A percentile compares a stretch with the other conserved stretches of the same genome.
These are phyloP conservation scores for Papilio dardanus DNA, from an alignment of 1,140 invertebrate genomes.

Conservation along the genomic window DNA sequence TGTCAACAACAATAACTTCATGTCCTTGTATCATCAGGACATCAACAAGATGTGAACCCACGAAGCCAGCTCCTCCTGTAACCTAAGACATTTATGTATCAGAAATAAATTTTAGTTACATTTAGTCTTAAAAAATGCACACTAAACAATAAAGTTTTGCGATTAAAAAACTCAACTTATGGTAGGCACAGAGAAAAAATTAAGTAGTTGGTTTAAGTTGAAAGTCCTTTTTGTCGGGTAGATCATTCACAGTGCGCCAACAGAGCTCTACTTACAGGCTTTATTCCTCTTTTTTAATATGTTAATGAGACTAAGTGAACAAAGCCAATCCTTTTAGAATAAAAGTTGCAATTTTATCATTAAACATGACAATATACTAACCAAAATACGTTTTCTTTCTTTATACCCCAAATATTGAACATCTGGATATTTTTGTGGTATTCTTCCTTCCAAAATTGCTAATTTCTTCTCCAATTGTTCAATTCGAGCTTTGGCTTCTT, in stretches of 20 bases:
- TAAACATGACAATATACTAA: constrained; percentile 74
- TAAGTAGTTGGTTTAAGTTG: too few species aligned
- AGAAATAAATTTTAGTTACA: constrained; percentile 4
- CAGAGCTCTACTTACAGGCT: too few species aligned
- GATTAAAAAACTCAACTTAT: too few species aligned
- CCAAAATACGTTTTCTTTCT: constrained; percentile 94
- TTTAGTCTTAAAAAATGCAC: not conserved
- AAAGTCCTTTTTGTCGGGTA: too few species aligned
- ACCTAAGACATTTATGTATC: constrained; percentile 83
- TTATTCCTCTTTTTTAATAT: too few species aligned
- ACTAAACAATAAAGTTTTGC: not conserved
- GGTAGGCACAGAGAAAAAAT: too few species aligned
- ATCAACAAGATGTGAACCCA: constrained; percentile 99
- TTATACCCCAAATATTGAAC: constrained; percentile 96
- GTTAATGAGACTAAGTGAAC: not conserved
- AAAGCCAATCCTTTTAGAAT: not conserved
- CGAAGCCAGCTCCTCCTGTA: constrained; percentile 99
- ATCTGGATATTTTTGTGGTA: constrained; percentile 93
- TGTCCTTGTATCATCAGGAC: constrained; percentile 97
- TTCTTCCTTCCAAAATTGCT: constrained; percentile 86
- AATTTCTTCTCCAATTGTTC: constrained; percentile 88
- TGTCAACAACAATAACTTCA: constrained; percentile 99
- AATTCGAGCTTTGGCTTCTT: constrained; percentile 85
- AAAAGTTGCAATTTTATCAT: not conserved
- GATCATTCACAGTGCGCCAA: too few species aligned